Evolutionary conservation across 2,113 vertebrate species (phyloP).

Genomic region (Gasterosteus nipponicus): DNA sequence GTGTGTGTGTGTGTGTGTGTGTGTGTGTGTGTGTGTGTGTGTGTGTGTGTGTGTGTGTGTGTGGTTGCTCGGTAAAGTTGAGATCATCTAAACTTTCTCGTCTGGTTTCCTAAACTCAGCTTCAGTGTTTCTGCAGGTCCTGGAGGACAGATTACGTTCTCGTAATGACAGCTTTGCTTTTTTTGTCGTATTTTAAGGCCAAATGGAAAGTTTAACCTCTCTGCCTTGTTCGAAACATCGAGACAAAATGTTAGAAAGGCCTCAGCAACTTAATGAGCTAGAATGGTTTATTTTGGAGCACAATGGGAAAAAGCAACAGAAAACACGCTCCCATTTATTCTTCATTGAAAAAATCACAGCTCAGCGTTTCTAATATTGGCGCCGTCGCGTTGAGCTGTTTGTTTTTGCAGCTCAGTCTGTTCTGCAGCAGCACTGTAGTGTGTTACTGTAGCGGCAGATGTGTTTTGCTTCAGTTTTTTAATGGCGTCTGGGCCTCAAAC

Average conservation of each 20-base stretch:
- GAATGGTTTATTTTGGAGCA: background rate
- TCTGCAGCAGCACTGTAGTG: background rate
- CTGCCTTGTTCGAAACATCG: background rate
- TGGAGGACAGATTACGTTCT: slow-evolving; percentile 19
- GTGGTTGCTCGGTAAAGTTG: slow-evolving; percentile 35
- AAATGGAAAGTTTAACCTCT: background rate
- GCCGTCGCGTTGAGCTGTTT: slow-evolving; percentile 19
- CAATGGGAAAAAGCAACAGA: background rate
- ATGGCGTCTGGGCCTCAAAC: slow-evolving; percentile 15
- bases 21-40: slow-evolving; percentile 16
- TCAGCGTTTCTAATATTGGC: slow-evolving; percentile 5
- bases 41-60: slow-evolving; percentile 34
- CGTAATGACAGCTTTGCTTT: background rate
- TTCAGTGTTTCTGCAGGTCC: slow-evolving; percentile 35
- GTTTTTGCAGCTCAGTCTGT: slow-evolving; percentile 20
- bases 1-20: slow-evolving; percentile 29
- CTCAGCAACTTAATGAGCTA: background rate
- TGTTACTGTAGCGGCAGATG: slow-evolving; percentile 36
- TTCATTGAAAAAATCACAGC: background rate
- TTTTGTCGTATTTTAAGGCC: slow-evolving; percentile 8
- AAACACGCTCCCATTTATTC: background rate
- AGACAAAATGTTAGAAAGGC: background rate
- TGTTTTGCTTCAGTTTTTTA: slow-evolving; percentile 23
- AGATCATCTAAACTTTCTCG: slow-evolving; percentile 43
- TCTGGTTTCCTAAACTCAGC: slow-evolving; percentile 50